phyloP scores from a whole-genome alignment of 2,797 vertebrate species.

The Nasua narica region DNA sequence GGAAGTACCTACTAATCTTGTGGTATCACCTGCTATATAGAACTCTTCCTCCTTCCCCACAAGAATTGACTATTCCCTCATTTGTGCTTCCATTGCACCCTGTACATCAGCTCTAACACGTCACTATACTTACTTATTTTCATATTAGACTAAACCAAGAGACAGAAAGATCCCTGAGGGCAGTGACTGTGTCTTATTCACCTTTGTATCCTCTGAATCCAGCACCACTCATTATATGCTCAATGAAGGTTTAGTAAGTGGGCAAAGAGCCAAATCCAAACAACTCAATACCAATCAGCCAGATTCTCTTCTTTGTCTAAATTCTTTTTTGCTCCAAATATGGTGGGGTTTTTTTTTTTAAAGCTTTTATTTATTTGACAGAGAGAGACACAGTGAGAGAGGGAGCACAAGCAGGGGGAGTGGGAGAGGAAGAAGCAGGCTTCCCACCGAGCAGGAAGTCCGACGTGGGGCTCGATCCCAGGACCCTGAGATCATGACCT shows the following conservation, averaged over 20 bases:
- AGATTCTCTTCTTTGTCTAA: background rate
- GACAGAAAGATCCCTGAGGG: background rate
- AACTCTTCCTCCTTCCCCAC: background rate
- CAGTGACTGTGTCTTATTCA: background rate
- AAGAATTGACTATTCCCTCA: background rate
- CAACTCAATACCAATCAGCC: background rate
- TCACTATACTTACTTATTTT: background rate
- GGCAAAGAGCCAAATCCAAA: constrained; percentile 13
- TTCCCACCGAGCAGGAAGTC: too few relatives aligned
- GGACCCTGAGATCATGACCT: too few relatives aligned
- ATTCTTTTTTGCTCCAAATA: background rate
- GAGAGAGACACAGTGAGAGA: too few relatives aligned
- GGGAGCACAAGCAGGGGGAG: too few relatives aligned
- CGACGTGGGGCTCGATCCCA: too few relatives aligned
- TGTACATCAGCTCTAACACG: background rate
- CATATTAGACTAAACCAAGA: background rate
- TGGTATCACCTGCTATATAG: background rate
- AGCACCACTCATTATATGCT: background rate
- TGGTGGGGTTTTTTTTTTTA: too few relatives aligned
- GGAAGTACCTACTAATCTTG: background rate
- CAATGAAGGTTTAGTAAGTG: background rate
- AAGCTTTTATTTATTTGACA: too few relatives aligned
- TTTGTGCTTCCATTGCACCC: background rate
- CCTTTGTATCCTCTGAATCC: background rate
- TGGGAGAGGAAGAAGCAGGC: too few relatives aligned